Evolutionary conservation across 2,797 vertebrate genomes (phyloP).

Genomic region (Coregonus sp.): DNA sequence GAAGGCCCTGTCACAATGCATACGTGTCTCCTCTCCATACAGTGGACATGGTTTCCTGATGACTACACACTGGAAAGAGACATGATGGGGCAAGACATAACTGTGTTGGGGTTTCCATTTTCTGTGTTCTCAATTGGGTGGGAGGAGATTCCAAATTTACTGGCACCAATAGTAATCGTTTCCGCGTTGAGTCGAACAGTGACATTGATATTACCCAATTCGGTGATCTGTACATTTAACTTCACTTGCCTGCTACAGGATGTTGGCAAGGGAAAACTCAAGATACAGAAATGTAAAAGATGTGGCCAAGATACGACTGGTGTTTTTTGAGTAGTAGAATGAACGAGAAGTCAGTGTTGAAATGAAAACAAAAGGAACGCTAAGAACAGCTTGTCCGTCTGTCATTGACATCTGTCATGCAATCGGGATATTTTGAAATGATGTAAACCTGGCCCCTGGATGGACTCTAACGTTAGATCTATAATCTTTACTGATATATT

Average conservation of each 20-base stretch:
- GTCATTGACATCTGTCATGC: background rate
- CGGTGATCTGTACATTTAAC: constrained; percentile 37
- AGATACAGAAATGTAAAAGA: constrained; percentile 35
- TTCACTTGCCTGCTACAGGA: background rate
- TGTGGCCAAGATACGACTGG: background rate
- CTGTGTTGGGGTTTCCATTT: constrained; percentile 38
- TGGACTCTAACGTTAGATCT: background rate
- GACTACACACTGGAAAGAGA: background rate
- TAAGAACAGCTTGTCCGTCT: background rate
- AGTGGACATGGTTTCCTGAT: background rate
- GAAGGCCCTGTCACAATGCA: background rate
- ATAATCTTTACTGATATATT: background rate
- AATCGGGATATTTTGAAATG: background rate
- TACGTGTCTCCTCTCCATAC: background rate
- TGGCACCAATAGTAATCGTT: constrained; percentile 38
- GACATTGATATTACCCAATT: constrained; percentile 73
- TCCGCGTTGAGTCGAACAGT: constrained; percentile 29
- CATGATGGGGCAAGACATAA: constrained; percentile 16
- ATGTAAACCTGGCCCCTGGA: background rate
- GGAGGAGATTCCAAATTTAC: constrained; percentile 48
- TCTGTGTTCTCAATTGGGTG: constrained; percentile 18
- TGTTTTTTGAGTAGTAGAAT: background rate
- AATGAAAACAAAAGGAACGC: background rate
- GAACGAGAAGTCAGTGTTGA: constrained; percentile 38
- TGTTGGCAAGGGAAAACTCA: constrained; percentile 14